phyloP scores from a whole-genome alignment of 64 coral and sea anemone genomes.

The Pocillopora damicornis region DNA sequence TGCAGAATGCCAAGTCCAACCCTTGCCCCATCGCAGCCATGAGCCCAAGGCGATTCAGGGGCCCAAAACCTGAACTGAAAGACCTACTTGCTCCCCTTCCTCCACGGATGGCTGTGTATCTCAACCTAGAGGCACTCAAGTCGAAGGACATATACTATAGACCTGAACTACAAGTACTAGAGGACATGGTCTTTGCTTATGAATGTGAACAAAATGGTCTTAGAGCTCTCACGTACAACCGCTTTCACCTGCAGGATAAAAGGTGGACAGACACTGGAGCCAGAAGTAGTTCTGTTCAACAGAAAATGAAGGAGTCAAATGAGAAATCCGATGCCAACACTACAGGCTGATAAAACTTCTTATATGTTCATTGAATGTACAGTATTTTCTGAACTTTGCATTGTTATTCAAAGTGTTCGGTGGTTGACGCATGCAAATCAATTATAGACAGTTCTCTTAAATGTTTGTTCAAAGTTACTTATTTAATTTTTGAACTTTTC shows the following conservation, averaged over 20 bases:
- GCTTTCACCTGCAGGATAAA: background rate
- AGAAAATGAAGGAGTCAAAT: background rate
- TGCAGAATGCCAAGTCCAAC: background rate
- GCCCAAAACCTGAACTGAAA: background rate
- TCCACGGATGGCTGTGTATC: slow-evolving; percentile 27
- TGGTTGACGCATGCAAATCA: too few species aligned
- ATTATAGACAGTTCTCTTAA: too few species aligned
- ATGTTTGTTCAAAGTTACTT: too few species aligned
- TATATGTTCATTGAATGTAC: too few species aligned
- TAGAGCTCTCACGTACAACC: slow-evolving; percentile 6
- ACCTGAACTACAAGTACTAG: slow-evolving; percentile 7
- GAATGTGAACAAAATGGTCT: slow-evolving; percentile 26
- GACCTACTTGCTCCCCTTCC: background rate
- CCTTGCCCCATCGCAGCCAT: background rate
- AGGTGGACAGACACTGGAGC: slow-evolving; percentile 10
- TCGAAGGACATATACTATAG: background rate
- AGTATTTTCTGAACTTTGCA: too few species aligned
- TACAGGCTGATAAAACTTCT: too few species aligned
- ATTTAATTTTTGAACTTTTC: too few species aligned
- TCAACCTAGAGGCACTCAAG: slow-evolving; percentile 16
- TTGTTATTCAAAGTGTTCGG: too few species aligned
- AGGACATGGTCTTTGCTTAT: slow-evolving; percentile 35
- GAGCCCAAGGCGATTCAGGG: slow-evolving; percentile 1
- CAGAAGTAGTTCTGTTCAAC: background rate
- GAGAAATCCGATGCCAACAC: too few species aligned